These are phyloP conservation scores for Acronicta aceris DNA, from an alignment of 2,888 invertebrate genomes.

Conservation along the genomic window DNA sequence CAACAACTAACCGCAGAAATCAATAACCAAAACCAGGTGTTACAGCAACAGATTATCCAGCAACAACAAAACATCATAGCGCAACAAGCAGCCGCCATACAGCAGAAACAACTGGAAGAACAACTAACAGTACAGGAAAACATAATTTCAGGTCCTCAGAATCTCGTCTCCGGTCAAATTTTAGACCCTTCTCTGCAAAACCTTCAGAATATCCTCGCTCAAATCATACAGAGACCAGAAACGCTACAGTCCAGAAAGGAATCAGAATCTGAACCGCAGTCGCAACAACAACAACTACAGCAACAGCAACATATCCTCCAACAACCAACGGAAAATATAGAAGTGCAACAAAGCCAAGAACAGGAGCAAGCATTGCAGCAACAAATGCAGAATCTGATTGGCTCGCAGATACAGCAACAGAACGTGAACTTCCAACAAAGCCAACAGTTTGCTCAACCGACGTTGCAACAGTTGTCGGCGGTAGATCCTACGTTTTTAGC, in stretches of 20 bases:
- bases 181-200: slow-evolving; percentile 88
- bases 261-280: slow-evolving; percentile 77
- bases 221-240: slow-evolving; percentile 85
- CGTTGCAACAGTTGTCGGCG: slow-evolving; percentile 60
- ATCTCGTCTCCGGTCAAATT: slow-evolving; percentile 79
- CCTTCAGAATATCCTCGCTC: slow-evolving; percentile 81
- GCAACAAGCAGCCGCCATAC: slow-evolving; percentile 85
- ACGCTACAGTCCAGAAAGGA: slow-evolving; percentile 79
- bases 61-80: slow-evolving; percentile 83
- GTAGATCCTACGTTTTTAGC: slow-evolving; percentile 79
- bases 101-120: slow-evolving; percentile 84
- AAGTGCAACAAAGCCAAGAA: slow-evolving; percentile 66
- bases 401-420: slow-evolving; percentile 76
- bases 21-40: slow-evolving; percentile 83
- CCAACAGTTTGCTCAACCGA: slow-evolving; percentile 76
- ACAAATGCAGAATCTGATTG: slow-evolving; percentile 75
- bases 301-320: slow-evolving; percentile 57
- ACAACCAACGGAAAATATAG: slow-evolving; percentile 63
- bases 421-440: slow-evolving; percentile 73
- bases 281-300: slow-evolving; percentile 66
- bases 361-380: slow-evolving; percentile 67
- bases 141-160: slow-evolving; percentile 75
- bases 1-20: slow-evolving; percentile 81
- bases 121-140: slow-evolving; percentile 79
- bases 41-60: slow-evolving; percentile 88